Evolutionary conservation across 2,888 invertebrate species (phyloP).

Genomic region (Slavum lentiscoides): DNA sequence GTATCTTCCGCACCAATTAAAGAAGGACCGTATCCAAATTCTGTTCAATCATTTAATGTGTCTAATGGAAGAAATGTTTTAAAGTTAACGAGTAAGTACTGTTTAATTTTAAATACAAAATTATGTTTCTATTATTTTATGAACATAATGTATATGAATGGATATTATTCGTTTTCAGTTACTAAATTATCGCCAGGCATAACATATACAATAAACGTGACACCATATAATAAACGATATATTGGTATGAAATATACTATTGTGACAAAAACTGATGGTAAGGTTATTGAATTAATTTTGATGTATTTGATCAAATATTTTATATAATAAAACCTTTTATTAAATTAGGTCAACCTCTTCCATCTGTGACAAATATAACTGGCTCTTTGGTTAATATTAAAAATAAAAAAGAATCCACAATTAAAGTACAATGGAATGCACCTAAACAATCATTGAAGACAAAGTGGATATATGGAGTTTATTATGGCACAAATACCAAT

Average conservation of each 20-base stretch:
- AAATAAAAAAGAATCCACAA: conserved; percentile 63
- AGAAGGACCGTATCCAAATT: conserved; percentile 64
- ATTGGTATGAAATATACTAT: conserved; percentile 61
- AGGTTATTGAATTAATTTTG: neutral
- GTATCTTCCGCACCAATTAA: conserved; percentile 62
- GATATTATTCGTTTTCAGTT: conserved; percentile 60
- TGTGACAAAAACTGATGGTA: conserved; percentile 56
- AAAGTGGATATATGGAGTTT: conserved; percentile 71
- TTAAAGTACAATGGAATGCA: conserved; percentile 70
- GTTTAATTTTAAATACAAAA: neutral
- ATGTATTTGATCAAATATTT: neutral
- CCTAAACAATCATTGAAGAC: conserved; percentile 66
- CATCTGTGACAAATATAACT: conserved; percentile 62
- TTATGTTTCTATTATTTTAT: conserved; percentile 4
- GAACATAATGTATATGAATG: too few relatives aligned
- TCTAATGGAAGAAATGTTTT: neutral
- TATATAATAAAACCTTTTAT: conserved; percentile 5
- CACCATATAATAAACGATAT: conserved; percentile 66
- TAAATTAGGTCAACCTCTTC: conserved; percentile 62
- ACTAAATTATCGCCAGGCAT: conserved; percentile 65
- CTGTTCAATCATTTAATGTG: conserved; percentile 51
- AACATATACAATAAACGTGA: conserved; percentile 66
- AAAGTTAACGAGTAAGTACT: conserved; percentile 15
- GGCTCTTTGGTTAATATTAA: conserved; percentile 60
- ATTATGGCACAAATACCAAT: conserved; percentile 68